A percentile compares a stretch with the other conserved stretches of the same genome.
Evolutionary conservation across 2,113 vertebrate species (phyloP).

Genomic region (Albula goreensis): DNA sequence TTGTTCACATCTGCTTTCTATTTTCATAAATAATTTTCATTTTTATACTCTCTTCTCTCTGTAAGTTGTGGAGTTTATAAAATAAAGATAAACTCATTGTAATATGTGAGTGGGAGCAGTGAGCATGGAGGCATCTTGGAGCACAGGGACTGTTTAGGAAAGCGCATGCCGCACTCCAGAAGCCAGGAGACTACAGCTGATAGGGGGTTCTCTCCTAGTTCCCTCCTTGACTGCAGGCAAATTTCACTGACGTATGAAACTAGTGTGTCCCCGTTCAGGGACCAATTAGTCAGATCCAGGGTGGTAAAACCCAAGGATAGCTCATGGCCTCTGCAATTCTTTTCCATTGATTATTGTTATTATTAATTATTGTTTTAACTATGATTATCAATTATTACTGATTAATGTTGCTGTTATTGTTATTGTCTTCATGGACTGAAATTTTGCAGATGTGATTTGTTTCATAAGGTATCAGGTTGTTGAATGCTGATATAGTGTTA

Average conservation of each 20-base stretch:
- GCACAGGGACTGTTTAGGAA: not conserved
- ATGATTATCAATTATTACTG: not conserved
- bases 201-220: not conserved
- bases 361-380: not conserved
- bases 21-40: not conserved
- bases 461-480: not conserved
- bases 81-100: too few relatives aligned
- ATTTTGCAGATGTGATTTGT: not conserved
- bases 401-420: not conserved
- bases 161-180: not conserved
- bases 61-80: too few relatives aligned
- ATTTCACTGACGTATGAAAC: not conserved
- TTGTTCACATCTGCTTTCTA: too few relatives aligned
- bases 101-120: not conserved
- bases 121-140: not conserved
- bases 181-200: not conserved
- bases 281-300: conserved; percentile 21
- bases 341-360: not conserved
- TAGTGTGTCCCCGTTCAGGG: not conserved
- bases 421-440: not conserved
- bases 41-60: not conserved
- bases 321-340: not conserved
- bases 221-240: not conserved
- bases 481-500: not conserved
- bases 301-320: not conserved